These are phyloP conservation scores for Zaprionus taronus DNA, from an alignment of 1,140 invertebrate species.

Conservation along the genomic window DNA sequence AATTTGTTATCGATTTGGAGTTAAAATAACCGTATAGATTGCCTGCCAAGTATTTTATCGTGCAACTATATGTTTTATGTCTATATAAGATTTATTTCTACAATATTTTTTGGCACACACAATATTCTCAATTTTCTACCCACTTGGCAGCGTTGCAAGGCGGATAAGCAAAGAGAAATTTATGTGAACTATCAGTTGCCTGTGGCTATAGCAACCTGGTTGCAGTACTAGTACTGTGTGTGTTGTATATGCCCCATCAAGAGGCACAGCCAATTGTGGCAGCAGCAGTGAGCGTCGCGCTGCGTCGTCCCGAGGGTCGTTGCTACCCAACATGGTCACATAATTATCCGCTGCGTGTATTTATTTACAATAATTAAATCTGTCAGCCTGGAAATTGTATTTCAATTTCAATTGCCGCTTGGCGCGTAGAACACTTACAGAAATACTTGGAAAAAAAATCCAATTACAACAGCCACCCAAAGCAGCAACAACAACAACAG, in stretches of 20 bases:
- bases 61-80: neutral
- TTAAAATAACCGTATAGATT: neutral
- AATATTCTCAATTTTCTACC: neutral
- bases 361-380: conserved; percentile 77
- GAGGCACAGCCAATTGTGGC: conserved; percentile 11
- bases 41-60: conserved; percentile 10
- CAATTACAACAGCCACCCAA: conserved; percentile 36
- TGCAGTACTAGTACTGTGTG: no score
- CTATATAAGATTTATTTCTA: neutral
- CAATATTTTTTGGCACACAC: conserved; percentile 15
- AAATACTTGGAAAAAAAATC: conserved; percentile 40
- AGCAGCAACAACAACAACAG: conserved; percentile 14
- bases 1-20: neutral
- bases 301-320: conserved; percentile 19
- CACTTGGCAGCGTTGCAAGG: neutral
- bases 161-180: conserved; percentile 12
- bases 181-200: neutral
- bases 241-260: neutral
- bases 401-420: conserved; percentile 53
- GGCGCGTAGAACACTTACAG: conserved; percentile 31
- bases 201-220: neutral
- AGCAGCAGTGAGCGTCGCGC: neutral
- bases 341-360: conserved; percentile 61
- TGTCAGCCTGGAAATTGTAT: conserved; percentile 64
- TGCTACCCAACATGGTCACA: conserved; percentile 29